Conservation (phyloP, 2,113 vertebrate genomes). For the Deroptyus accipitrinus region DNA sequence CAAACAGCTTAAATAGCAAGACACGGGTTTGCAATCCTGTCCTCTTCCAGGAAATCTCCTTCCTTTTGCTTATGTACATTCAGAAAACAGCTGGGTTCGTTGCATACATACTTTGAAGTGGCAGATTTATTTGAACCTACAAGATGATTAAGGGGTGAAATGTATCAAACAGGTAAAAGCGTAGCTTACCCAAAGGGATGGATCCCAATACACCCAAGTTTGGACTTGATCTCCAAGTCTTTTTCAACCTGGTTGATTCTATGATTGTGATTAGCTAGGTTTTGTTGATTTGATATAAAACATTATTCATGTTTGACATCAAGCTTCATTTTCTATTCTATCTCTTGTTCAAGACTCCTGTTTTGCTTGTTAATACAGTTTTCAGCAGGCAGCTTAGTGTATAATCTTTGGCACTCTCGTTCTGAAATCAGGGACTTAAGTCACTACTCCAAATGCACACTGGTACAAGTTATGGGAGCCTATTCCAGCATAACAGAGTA, state of each 20-base stretch:
- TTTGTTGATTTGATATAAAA: background rate
- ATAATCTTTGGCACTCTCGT: background rate
- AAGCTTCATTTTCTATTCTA: background rate
- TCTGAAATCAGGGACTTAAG: background rate
- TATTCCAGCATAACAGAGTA: background rate
- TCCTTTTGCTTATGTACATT: background rate
- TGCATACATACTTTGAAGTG: background rate
- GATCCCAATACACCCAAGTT: background rate
- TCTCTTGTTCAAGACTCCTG: background rate
- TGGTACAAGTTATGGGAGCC: background rate
- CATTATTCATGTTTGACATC: background rate
- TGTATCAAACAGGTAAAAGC: background rate
- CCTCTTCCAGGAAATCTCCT: background rate
- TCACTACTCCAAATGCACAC: background rate
- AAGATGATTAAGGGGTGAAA: background rate
- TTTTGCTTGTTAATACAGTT: background rate
- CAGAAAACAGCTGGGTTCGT: background rate
- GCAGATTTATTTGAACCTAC: background rate
- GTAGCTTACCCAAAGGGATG: background rate
- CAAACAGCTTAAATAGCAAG: background rate
- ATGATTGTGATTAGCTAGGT: background rate
- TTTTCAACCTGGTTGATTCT: background rate
- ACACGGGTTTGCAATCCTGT: background rate
- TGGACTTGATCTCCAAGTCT: background rate
- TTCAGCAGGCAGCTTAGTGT: background rate